phyloP scores from a whole-genome alignment of 1,140 invertebrate genomes.

The Chionoecetes opilio region DNA sequence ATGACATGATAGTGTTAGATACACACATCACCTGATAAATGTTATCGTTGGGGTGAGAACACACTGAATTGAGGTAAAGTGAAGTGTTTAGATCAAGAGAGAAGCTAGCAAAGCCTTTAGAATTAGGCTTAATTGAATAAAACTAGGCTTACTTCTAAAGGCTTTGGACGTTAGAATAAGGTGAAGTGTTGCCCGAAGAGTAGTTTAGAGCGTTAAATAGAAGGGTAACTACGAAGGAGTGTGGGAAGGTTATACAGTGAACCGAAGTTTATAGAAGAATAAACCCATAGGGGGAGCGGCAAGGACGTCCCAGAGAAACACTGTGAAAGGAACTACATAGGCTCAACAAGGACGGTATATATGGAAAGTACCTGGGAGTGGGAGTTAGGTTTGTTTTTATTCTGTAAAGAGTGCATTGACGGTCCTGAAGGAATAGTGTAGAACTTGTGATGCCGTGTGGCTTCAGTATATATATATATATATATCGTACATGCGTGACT shows the following conservation, averaged over 20 bases:
- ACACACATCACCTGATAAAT: too few species aligned
- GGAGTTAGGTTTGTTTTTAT: not conserved
- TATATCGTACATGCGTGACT: constrained; percentile 37
- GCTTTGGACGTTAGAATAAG: too few species aligned
- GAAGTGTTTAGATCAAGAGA: too few species aligned
- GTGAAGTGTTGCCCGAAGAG: too few species aligned
- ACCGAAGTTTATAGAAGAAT: not conserved
- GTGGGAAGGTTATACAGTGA: not conserved
- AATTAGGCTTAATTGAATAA: too few species aligned
- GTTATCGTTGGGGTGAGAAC: too few species aligned
- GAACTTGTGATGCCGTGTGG: not conserved
- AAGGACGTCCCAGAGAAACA: not conserved
- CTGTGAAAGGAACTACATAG: not conserved
- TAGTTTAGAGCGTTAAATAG: too few species aligned
- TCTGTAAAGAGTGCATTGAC: not conserved
- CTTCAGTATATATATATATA: too few species aligned
- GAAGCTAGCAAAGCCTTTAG: too few species aligned
- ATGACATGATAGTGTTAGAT: too few species aligned
- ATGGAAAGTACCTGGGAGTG: not conserved
- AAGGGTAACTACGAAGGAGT: not conserved
- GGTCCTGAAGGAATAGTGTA: not conserved
- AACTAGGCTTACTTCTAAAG: too few species aligned
- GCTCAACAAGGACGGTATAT: not conserved
- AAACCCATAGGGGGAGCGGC: not conserved
- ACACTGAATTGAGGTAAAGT: too few species aligned